A percentile compares a stretch with the other conserved stretches of the same genome.
phyloP scores from a whole-genome alignment of 2,888 invertebrate species.

The Drosophila kambysellisi region DNA sequence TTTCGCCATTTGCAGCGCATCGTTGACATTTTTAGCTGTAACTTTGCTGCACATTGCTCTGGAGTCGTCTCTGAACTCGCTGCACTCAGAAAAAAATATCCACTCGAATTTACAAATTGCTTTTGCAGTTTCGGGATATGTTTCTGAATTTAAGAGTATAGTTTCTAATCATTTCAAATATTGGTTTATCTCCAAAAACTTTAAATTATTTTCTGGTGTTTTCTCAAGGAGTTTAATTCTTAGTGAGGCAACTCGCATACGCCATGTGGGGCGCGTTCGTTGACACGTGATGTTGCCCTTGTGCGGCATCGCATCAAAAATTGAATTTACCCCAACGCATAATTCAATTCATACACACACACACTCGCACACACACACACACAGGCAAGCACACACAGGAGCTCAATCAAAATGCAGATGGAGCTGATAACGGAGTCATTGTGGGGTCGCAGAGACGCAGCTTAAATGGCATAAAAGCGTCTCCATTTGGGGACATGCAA shows the following conservation, averaged over 20 bases:
- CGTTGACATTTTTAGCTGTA: constrained; percentile 47
- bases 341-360: constrained; percentile 70
- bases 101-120: not conserved
- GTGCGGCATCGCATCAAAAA: constrained; percentile 51
- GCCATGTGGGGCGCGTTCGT: constrained; percentile 49
- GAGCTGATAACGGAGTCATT: constrained; percentile 21
- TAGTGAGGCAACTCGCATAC: constrained; percentile 53
- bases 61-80: constrained; percentile 20
- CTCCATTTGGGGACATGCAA: constrained; percentile 29
- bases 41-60: constrained; percentile 43
- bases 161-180: not conserved
- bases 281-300: constrained; percentile 43
- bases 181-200: too few relatives aligned
- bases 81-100: not conserved
- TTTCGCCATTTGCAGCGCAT: constrained; percentile 40
- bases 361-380: constrained; percentile 22
- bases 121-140: not conserved
- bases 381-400: not conserved
- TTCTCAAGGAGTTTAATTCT: not conserved
- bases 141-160: not conserved
- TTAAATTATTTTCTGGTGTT: too few relatives aligned
- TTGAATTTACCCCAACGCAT: constrained; percentile 70
- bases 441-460: constrained; percentile 9
- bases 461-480: constrained; percentile 29
- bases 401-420: constrained; percentile 40